These are phyloP conservation scores for Gymnothorax reevesii DNA, from an alignment of 2,797 vertebrate genomes.

Conservation along the genomic window DNA sequence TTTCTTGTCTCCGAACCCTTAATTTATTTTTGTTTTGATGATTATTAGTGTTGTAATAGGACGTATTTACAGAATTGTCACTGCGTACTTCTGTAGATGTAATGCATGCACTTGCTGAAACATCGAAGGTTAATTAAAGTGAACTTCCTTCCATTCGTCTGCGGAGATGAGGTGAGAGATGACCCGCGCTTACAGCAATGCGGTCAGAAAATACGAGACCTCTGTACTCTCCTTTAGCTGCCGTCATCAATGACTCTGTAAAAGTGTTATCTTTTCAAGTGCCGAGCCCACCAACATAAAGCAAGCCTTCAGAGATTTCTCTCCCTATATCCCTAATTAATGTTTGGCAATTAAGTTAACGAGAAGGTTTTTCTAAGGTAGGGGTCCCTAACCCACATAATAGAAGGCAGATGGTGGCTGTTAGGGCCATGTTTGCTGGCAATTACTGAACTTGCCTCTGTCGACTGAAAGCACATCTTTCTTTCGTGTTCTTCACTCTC, in stretches of 20 bases:
- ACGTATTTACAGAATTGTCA: not conserved
- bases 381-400: conserved; percentile 16
- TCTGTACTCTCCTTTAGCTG: not conserved
- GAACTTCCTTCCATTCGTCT: not conserved
- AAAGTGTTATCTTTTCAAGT: not conserved
- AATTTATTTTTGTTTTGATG: not conserved
- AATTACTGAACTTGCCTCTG: conserved; percentile 8
- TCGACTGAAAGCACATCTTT: not conserved
- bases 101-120: not conserved
- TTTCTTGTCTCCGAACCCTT: not conserved
- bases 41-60: not conserved
- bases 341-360: conserved; percentile 18
- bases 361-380: conserved; percentile 13
- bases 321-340: not conserved
- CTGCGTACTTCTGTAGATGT: not conserved
- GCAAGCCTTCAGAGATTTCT: conserved; percentile 7
- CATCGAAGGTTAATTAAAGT: not conserved
- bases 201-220: not conserved
- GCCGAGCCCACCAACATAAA: not conserved
- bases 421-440: not conserved
- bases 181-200: not conserved
- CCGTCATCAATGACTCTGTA: not conserved
- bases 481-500: not conserved
- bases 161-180: not conserved
- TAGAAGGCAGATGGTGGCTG: conserved; percentile 21